These are phyloP conservation scores for Neopelma chrysocephalum DNA, from an alignment of 2,797 vertebrate species.

Conservation along the genomic window DNA sequence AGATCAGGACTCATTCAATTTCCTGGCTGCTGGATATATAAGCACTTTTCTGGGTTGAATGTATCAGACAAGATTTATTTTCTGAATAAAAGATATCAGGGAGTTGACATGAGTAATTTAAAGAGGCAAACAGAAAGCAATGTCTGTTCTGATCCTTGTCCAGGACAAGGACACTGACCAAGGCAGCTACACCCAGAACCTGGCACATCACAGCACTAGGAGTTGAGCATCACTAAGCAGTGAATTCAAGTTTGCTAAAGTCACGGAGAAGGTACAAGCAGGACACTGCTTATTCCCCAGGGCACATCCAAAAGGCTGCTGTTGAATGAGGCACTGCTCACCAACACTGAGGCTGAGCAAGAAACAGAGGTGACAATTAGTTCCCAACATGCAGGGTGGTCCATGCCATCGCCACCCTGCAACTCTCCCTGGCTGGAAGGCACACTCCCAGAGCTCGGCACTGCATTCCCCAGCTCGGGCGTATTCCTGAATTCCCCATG, in stretches of 20 bases:
- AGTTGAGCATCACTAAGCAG: not conserved
- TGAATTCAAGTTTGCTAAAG: not conserved
- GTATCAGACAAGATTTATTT: not conserved
- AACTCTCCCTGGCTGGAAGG: conserved; percentile 9
- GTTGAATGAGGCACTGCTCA: not conserved
- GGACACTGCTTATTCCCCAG: not conserved
- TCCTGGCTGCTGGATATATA: conserved; percentile 32
- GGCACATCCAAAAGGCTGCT: not conserved
- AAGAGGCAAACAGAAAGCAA: not conserved
- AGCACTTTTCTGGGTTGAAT: not conserved
- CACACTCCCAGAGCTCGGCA: not conserved
- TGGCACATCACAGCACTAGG: accelerated
- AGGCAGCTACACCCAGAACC: not conserved
- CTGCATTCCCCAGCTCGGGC: not conserved
- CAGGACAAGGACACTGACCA: not conserved
- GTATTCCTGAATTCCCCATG: not conserved
- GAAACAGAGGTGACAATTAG: conserved; percentile 2
- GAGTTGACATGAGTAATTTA: not conserved
- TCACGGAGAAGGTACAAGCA: not conserved
- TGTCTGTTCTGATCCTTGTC: not conserved
- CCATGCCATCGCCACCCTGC: not conserved
- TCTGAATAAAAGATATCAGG: not conserved
- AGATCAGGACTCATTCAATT: conserved; percentile 34
- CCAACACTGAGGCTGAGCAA: not conserved
- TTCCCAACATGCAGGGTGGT: conserved; percentile 4